Evolutionary conservation across 2,888 invertebrate genomes (phyloP).

Genomic region (Chironomus riparius): DNA sequence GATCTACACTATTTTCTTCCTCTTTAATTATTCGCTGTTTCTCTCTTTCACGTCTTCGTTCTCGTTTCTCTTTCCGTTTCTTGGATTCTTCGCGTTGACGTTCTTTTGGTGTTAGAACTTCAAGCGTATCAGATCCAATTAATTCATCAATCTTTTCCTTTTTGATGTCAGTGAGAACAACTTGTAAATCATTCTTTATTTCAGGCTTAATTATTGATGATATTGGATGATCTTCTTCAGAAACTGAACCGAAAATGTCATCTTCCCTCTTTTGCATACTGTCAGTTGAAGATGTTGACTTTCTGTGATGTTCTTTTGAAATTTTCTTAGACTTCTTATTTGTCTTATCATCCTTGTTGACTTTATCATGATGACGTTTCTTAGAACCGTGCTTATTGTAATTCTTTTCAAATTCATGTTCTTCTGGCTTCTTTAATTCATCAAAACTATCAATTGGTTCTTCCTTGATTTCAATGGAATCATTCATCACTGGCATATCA

Average conservation of each 20-base stretch:
- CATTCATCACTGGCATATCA: slow-evolving; percentile 46
- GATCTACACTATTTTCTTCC: slow-evolving; percentile 71
- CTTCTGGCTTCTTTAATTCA: slow-evolving; percentile 12
- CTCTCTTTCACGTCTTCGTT: slow-evolving; percentile 52
- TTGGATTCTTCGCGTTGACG: slow-evolving; percentile 18
- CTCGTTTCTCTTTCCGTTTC: slow-evolving; percentile 55
- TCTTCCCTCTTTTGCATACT: slow-evolving; percentile 55
- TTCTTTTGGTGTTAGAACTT: not conserved
- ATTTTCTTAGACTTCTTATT: slow-evolving; percentile 48
- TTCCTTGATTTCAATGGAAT: slow-evolving; percentile 30
- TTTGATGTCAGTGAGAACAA: not conserved
- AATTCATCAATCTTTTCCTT: not conserved
- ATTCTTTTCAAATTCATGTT: slow-evolving; percentile 48
- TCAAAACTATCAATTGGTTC: not conserved
- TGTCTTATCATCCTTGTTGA: slow-evolving; percentile 45
- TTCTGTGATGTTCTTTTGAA: slow-evolving; percentile 31
- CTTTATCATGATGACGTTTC: slow-evolving; percentile 43
- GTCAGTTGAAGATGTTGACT: slow-evolving; percentile 28
- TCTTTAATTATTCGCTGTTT: slow-evolving; percentile 44
- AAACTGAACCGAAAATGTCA: slow-evolving; percentile 78
- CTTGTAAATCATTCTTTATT: not conserved
- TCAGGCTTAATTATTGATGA: not conserved
- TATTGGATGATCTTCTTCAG: slow-evolving; percentile 56
- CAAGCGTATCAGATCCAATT: not conserved
- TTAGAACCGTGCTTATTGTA: slow-evolving; percentile 44